Evolutionary conservation across 2,113 vertebrate species (phyloP).

Genomic region (Centropus bengalensis): DNA sequence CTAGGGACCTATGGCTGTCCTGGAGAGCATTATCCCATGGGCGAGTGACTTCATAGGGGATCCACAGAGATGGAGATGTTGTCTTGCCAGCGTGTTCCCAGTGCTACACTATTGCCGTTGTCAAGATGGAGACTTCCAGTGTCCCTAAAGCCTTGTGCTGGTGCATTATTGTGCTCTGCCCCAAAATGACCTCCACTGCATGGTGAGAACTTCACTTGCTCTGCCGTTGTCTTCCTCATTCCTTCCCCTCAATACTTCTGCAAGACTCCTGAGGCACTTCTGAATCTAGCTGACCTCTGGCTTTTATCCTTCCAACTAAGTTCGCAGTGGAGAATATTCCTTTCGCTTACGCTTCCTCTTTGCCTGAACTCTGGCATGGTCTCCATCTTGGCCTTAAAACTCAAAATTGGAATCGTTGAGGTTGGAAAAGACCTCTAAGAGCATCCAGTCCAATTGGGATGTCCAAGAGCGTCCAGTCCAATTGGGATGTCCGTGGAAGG

Average conservation of each 20-base stretch:
- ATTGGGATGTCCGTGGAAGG: background rate
- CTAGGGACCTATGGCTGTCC: background rate
- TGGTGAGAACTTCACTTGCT: background rate
- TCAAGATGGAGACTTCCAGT: background rate
- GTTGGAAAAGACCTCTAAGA: too few relatives aligned
- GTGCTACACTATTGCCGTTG: background rate
- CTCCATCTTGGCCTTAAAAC: background rate
- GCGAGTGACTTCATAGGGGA: fast-evolving
- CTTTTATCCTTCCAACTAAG: background rate
- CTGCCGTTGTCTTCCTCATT: background rate
- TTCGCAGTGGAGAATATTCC: background rate
- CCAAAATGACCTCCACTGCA: background rate
- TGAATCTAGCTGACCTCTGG: background rate
- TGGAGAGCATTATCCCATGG: background rate
- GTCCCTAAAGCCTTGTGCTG: background rate
- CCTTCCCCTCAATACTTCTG: background rate
- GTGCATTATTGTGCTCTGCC: background rate
- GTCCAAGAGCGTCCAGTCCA: too few relatives aligned
- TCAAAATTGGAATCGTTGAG: background rate
- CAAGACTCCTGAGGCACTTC: background rate
- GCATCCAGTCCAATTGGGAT: background rate
- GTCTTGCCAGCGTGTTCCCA: background rate
- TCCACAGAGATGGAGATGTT: background rate
- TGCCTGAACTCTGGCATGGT: background rate
- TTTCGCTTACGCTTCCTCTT: background rate